Base-by-base conservation (phyloP, 2,113 vertebrate genomes). In the Poecile atricapillus region DNA sequence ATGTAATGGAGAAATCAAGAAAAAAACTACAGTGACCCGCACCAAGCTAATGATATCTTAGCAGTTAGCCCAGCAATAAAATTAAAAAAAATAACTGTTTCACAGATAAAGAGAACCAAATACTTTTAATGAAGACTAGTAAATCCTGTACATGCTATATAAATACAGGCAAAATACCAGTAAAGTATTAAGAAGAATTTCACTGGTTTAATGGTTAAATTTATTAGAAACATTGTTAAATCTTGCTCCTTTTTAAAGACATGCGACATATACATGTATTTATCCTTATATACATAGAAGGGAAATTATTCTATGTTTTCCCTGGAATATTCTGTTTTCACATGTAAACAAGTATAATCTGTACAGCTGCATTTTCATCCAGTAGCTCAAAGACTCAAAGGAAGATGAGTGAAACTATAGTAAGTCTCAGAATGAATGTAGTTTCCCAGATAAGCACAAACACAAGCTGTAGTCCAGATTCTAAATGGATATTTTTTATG, bases 81-180 rank as follows among this genome's bases (percentile, higher is more conserved):
- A 62, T 20, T 35, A 3, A 3, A 18, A 50, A 65, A 78, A 27
- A 0, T 39, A 53, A 21, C 3, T 68, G 4, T 33, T 59, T 84
- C 5, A 50, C 27, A 12, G 28, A 33, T 15, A 41, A 60, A 50
- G 6, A 30, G 46, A 76, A 50, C 0, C 0, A 1, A 44, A 28
- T 25, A 1, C 37, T 69, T 80, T 59, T 4, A 56, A 28, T 63
- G 3, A n/a, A 65, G 3, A 41, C 4, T 39, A 35, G 11, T 31
- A 41, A 83, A 73, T 46, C 35, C 3, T 73, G 4, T n/a, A n/a
- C 1, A 3, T 53, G 10, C 6, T 23, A 44, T 5, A 18, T 62
- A 82, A 83, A 49, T 39, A 56, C 3, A 1, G 23, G 9, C 7
- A 35, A 67, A 75, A 58, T 44, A 63, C 0, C 12, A 39, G 3